phyloP scores from a whole-genome alignment of 2,797 vertebrate genomes.

The Enteromius argenteus region DNA sequence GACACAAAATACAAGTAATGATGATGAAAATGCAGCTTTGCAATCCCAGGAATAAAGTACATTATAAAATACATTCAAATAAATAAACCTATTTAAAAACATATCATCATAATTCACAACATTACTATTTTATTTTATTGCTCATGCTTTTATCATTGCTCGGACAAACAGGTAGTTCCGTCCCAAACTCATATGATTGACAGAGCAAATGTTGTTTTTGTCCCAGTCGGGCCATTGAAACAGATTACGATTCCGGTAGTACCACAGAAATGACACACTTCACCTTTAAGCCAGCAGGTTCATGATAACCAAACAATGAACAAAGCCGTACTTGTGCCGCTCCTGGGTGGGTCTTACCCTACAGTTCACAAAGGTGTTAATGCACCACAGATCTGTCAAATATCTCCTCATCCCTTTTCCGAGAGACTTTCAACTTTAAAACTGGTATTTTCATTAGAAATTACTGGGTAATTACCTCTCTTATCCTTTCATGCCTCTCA shows the following conservation, averaged over 20 bases:
- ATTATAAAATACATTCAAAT: background rate
- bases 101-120: background rate
- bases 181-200: background rate
- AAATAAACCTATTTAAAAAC: background rate
- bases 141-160: background rate
- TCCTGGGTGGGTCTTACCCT: slow-evolving; percentile 54
- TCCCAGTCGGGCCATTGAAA: background rate
- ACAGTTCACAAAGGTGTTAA: slow-evolving; percentile 59
- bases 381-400: slow-evolving; percentile 63
- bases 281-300: slow-evolving; percentile 23
- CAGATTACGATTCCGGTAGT: background rate
- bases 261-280: slow-evolving; percentile 28
- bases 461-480: slow-evolving; percentile 77
- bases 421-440: slow-evolving; percentile 67
- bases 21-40: background rate
- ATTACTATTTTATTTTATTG: background rate
- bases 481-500: slow-evolving; percentile 71
- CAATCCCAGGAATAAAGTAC: too few relatives aligned
- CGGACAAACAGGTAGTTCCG: background rate
- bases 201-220: slow-evolving; percentile 14
- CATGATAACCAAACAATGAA: slow-evolving; percentile 57
- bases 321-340: slow-evolving; percentile 57
- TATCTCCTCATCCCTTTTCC: slow-evolving; percentile 68
- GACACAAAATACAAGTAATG: background rate
- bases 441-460: slow-evolving; percentile 73